A percentile compares a stretch with the other conserved stretches of the same genome.
Conservation (phyloP, 2,888 invertebrate genomes). For the Calameuta pallipes region DNA sequence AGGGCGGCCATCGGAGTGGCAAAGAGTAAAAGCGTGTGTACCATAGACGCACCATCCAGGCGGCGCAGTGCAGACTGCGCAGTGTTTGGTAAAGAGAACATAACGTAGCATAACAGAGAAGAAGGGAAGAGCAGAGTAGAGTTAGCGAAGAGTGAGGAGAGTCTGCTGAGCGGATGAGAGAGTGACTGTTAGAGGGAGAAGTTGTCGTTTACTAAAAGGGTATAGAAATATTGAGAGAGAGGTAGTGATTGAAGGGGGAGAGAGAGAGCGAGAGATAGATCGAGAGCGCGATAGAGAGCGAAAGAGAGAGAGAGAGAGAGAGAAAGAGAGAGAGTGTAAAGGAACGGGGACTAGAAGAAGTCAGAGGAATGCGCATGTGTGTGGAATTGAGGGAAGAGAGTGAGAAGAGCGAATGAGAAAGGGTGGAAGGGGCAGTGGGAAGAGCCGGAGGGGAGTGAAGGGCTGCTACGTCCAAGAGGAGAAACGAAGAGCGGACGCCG, state of each 20-base stretch:
- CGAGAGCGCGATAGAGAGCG: background rate
- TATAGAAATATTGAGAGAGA: conserved; percentile 2
- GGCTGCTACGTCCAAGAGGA: background rate
- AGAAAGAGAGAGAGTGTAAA: conserved; percentile 5
- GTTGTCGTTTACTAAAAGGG: conserved; percentile 5
- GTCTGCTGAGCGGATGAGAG: background rate
- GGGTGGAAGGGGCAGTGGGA: background rate
- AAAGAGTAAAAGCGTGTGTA: background rate
- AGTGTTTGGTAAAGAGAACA: conserved; percentile 9
- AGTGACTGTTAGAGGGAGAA: conserved; percentile 10
- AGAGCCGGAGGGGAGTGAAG: background rate
- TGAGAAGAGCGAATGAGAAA: conserved; percentile 27
- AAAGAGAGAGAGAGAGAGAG: conserved; percentile 3
- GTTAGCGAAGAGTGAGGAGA: conserved; percentile 16
- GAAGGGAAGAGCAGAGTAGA: conserved; percentile 26
- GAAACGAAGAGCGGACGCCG: conserved; percentile 1
- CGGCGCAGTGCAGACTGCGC: background rate
- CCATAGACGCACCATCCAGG: background rate
- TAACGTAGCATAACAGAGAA: background rate
- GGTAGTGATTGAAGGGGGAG: background rate
- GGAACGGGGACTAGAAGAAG: conserved; percentile 10
- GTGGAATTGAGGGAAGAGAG: conserved; percentile 12
- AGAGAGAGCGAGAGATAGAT: conserved; percentile 12
- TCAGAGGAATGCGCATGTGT: conserved; percentile 15
- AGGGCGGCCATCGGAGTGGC: background rate